Evolutionary conservation across 2,113 vertebrate species (phyloP).

Genomic region (Eclectus roratus): DNA sequence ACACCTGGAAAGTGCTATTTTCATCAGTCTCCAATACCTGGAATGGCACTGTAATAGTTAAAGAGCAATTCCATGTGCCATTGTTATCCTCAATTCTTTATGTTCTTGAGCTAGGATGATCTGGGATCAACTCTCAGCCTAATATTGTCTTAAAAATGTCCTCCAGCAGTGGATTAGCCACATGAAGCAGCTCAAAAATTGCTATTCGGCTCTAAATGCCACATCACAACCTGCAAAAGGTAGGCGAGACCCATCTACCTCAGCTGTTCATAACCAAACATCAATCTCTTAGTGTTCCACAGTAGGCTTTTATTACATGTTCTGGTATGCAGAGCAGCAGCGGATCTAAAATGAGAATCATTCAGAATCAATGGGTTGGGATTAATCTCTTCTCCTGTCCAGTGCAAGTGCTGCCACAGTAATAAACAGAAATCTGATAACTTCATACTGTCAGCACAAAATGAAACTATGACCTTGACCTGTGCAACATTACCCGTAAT

Average conservation of each 20-base stretch:
- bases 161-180: neutral
- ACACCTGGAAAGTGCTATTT: neutral
- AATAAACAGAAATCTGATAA: conserved; percentile 72
- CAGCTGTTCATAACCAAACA: neutral
- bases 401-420: conserved; percentile 45
- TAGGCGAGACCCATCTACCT: neutral
- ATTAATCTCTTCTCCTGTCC: conserved; percentile 56
- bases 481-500: conserved; percentile 62
- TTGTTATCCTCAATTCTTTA: neutral
- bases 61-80: neutral
- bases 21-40: neutral
- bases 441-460: conserved; percentile 69
- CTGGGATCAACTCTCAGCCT: neutral
- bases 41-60: neutral
- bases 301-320: conserved; percentile 22
- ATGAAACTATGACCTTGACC: conserved; percentile 71
- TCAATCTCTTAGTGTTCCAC: neutral
- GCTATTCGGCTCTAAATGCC: neutral
- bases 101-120: neutral
- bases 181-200: neutral
- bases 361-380: conserved; percentile 40
- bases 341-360: conserved; percentile 51
- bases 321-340: conserved; percentile 44
- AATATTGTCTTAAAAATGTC: neutral
- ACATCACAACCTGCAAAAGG: neutral